Evolutionary conservation across 30 jellyfish, hydroid and myxozoan species (phyloP), one percentile per base, ranked within the genome.

Genomic region (Morbakka virulenta): DNA sequence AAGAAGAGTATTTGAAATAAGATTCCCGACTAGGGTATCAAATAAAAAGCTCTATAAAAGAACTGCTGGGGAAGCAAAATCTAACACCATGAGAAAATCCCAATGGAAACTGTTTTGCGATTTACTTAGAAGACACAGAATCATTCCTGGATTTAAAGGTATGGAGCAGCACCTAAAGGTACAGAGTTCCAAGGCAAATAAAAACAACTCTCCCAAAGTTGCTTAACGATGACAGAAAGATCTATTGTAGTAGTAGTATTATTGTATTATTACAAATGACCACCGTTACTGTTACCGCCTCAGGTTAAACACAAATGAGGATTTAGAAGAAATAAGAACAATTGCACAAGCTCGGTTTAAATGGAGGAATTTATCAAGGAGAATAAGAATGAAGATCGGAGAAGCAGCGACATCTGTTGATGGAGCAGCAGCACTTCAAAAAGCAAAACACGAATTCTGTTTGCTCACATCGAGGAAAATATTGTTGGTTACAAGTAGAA

Each of bases 21-120:
- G 66, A 51, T 75, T 35, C 36, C 77, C 66, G 32, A 52, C 76
- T 28, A 32, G 67, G 50, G 62, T 75, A 75, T 51, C 86, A 1
- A 52, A 75, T 30, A 67, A 52, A 50, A 75, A 75, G 62, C 48
- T 75, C 36, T 52, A 75, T 62, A 50, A 75, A 51, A 35, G 57
- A 67, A 75, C 78, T 24, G 86, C 77, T 20, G 76, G 33, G 32
- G 62, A 75, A 75, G 68, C n/a, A n/a, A n/a, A n/a, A n/a, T n/a
- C n/a, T n/a, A n/a, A n/a, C n/a, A n/a, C n/a, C 78, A 75, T 75
- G 67, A 75, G 66, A 52, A 36, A 75, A 53, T 36, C 28, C 28
- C 57, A 77, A 52, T 51, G 67, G 86, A 49, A 75, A 33, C 66
- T 75, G 34, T 62, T 75, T 75, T 76, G 86, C 21, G 77, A 75